These are phyloP conservation scores for Drymodes brunneopygia DNA, from an alignment of 2,113 vertebrate species.

Conservation along the genomic window DNA sequence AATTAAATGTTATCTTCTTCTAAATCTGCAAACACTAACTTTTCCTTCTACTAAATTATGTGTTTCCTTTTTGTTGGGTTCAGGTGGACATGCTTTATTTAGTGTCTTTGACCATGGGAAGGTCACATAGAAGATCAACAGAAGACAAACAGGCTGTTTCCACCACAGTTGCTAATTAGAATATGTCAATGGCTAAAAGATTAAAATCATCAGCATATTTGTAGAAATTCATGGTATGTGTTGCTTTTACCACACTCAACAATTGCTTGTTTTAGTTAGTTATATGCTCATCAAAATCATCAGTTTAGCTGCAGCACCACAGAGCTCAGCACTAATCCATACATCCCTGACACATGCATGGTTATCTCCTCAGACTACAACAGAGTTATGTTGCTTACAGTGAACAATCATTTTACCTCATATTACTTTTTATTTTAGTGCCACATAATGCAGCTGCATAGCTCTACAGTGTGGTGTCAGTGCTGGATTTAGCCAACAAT, in stretches of 20 bases:
- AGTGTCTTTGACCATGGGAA: neutral
- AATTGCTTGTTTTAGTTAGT: conserved; percentile 17
- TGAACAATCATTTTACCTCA: neutral
- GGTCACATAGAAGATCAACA: neutral
- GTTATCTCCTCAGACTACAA: neutral
- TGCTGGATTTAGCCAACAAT: neutral
- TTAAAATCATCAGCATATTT: neutral
- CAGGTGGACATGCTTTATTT: neutral
- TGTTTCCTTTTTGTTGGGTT: neutral
- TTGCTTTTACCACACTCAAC: conserved; percentile 13
- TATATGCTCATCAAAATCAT: neutral
- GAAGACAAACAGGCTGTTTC: neutral
- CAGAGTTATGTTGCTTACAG: neutral
- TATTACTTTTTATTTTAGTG: neutral
- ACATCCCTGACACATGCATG: neutral
- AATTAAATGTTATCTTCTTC: neutral
- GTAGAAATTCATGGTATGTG: neutral
- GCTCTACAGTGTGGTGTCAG: neutral
- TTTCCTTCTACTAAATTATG: neutral
- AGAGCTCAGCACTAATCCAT: neutral
- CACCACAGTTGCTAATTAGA: neutral
- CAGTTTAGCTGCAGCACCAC: neutral
- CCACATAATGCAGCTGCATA: neutral
- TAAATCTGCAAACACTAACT: neutral
- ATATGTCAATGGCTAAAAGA: neutral